These are phyloP conservation scores for Siniperca knerii DNA, from an alignment of 2,113 vertebrate genomes.

Conservation along the genomic window DNA sequence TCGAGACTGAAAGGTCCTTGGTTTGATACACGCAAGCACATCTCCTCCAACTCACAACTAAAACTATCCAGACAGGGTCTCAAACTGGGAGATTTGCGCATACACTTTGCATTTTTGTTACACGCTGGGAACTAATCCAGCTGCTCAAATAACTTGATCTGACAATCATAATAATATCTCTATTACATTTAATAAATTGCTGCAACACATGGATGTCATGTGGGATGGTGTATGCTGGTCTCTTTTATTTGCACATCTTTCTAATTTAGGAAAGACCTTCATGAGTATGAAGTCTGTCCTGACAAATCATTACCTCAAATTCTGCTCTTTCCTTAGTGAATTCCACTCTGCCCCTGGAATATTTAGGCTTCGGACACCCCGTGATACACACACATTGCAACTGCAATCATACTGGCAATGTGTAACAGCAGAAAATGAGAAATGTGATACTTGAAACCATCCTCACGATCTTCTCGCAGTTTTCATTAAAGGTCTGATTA, in stretches of 20 bases:
- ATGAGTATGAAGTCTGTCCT: neutral
- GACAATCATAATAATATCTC: neutral
- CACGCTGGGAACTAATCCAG: neutral
- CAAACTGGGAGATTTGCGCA: conserved; percentile 1
- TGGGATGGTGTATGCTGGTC: neutral
- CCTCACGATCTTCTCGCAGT: neutral
- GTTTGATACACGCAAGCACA: conserved; percentile 24
- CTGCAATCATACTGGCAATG: neutral
- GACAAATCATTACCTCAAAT: neutral
- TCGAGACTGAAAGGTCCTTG: conserved; percentile 30
- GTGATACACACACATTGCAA: neutral
- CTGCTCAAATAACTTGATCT: neutral
- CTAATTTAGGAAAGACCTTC: neutral
- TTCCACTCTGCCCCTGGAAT: neutral
- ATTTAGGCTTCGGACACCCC: neutral
- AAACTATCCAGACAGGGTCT: conserved; percentile 26
- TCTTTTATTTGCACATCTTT: neutral
- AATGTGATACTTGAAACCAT: neutral
- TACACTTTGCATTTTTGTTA: neutral
- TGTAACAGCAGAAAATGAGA: neutral
- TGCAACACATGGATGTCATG: neutral
- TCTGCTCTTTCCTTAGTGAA: neutral
- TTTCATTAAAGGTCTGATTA: neutral
- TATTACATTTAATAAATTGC: neutral
- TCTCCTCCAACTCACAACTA: neutral